Percentiles rank a stretch among this genome's conserved stretches.
phyloP scores from a whole-genome alignment of 2,113 vertebrate genomes.

The Callionymus lyra region DNA sequence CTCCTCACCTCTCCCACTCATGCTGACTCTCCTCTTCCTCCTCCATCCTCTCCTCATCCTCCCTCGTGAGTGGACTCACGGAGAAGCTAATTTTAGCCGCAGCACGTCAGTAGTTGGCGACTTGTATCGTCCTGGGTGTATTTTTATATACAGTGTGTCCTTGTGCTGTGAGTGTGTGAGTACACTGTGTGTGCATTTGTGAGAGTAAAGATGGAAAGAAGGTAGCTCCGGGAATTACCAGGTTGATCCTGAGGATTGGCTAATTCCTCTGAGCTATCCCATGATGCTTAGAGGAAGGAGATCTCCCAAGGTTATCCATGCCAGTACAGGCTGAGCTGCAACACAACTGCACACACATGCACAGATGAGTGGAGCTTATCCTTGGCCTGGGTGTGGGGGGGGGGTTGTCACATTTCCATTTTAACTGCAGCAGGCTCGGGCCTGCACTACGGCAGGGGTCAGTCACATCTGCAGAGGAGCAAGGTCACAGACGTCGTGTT shows the following conservation, averaged over 20 bases:
- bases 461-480: constrained; percentile 7
- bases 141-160: not conserved
- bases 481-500: constrained; percentile 17
- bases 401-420: constrained; percentile 43
- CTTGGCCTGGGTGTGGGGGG: constrained; percentile 17
- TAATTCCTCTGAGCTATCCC: constrained; percentile 44
- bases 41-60: constrained; percentile 1
- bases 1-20: constrained; percentile 7
- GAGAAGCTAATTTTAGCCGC: constrained; percentile 25
- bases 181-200: constrained; percentile 1
- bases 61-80: constrained; percentile 15
- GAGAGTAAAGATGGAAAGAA: constrained; percentile 13
- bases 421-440: constrained; percentile 24
- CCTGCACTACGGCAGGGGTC: constrained; percentile 22
- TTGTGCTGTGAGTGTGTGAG: constrained; percentile 1
- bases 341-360: constrained; percentile 8
- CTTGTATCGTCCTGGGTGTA: not conserved
- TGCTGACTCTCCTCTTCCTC: constrained; percentile 3
- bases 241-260: constrained; percentile 47
- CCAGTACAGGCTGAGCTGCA: constrained; percentile 11
- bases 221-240: constrained; percentile 8
- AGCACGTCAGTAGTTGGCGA: constrained; percentile 7
- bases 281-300: constrained; percentile 44
- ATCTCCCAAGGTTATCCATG: constrained; percentile 47
- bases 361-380: constrained; percentile 22